These are phyloP conservation scores for Zelleria hepariella DNA, from an alignment of 2,888 invertebrate genomes.

Conservation along the genomic window DNA sequence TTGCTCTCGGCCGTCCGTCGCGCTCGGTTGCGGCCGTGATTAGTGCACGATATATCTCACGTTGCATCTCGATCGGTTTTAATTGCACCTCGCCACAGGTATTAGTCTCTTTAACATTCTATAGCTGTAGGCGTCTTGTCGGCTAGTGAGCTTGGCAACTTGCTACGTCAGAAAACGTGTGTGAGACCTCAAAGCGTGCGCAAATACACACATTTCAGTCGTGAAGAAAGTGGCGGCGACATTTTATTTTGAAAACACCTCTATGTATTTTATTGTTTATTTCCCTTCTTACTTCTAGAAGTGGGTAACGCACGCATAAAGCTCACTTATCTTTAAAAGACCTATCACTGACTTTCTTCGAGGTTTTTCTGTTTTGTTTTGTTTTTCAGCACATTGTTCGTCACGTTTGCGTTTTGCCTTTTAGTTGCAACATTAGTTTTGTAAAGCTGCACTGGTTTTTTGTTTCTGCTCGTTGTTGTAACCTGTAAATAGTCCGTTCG, in stretches of 20 bases:
- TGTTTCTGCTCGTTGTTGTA: background rate
- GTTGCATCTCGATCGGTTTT: background rate
- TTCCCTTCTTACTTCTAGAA: background rate
- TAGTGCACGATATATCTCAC: too few species aligned
- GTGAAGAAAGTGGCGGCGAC: background rate
- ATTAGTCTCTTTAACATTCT: background rate
- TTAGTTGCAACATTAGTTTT: background rate
- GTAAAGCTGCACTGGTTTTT: background rate
- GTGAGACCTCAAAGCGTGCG: background rate
- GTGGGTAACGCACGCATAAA: background rate
- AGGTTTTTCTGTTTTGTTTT: background rate
- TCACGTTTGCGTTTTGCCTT: background rate
- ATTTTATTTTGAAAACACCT: background rate
- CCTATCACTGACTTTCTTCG: background rate
- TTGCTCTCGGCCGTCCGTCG: background rate
- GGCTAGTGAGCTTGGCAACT: background rate
- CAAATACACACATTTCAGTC: too few species aligned
- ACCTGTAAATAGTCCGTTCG: background rate
- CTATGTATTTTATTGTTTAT: background rate
- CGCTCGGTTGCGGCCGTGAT: background rate
- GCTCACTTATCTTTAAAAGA: background rate
- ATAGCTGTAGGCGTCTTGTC: background rate
- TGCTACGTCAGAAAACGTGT: background rate
- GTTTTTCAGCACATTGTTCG: background rate
- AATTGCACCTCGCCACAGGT: background rate